Conservation (phyloP, 2,113 vertebrate genomes). For the Euleptes europaea region DNA sequence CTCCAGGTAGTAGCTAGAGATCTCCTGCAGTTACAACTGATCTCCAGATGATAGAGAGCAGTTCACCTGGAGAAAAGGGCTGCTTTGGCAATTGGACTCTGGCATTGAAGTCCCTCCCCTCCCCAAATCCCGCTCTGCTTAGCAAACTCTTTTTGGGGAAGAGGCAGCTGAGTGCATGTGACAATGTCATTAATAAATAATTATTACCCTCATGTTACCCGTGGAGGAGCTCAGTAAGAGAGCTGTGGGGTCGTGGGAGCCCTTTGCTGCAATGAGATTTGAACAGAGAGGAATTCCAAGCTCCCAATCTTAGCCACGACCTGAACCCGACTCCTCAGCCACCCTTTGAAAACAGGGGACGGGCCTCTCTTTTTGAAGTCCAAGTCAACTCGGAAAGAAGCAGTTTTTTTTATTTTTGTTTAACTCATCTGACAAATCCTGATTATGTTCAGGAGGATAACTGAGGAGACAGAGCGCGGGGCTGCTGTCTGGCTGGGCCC, state of each 20-base stretch:
- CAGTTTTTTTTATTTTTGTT: conserved; percentile 26
- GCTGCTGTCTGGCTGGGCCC: neutral
- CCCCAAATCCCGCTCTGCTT: too few relatives aligned
- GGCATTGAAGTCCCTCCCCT: too few relatives aligned
- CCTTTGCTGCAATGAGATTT: neutral
- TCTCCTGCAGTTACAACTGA: too few relatives aligned
- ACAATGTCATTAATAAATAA: neutral
- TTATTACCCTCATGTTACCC: neutral
- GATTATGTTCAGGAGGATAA: conserved; percentile 8
- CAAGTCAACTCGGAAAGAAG: conserved; percentile 36
- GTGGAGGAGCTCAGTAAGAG: neutral
- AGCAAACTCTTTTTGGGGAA: too few relatives aligned
- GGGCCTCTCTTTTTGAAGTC: conserved; percentile 26
- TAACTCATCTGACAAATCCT: conserved; percentile 38
- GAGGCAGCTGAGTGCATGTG: neutral
- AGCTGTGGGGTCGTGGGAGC: too few relatives aligned
- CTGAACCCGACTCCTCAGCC: neutral
- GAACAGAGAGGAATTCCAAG: neutral
- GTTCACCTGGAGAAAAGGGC: too few relatives aligned
- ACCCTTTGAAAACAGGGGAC: neutral
- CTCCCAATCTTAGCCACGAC: too few relatives aligned
- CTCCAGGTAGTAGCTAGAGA: too few relatives aligned
- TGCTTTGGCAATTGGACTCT: too few relatives aligned
- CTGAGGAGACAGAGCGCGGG: neutral
- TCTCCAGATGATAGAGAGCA: too few relatives aligned